Conservation (phyloP, 2,888 invertebrate species). For the Hydroisotoma schaefferi region DNA sequence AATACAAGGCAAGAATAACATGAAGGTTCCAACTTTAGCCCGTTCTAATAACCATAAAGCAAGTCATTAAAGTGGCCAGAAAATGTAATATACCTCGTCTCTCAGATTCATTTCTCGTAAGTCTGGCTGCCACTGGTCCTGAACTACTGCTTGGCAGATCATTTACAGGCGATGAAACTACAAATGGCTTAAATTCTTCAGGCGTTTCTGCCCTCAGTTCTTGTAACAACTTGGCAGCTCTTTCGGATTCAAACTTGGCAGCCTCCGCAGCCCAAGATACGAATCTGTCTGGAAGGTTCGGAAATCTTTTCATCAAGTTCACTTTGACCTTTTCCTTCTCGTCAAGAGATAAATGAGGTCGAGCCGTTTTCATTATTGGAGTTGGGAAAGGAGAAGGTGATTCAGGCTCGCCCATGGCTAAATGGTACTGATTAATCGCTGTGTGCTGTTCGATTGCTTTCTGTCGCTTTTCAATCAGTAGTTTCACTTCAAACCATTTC, state of each 20-base stretch:
- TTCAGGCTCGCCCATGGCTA: conserved; percentile 30
- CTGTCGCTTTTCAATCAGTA: conserved; percentile 47
- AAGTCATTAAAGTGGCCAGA: too few species aligned
- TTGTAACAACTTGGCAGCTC: conserved; percentile 73
- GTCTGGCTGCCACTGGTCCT: not conserved
- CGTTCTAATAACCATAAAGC: conserved; percentile 8
- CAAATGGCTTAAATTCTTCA: conserved; percentile 48
- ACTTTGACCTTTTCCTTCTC: conserved; percentile 44
- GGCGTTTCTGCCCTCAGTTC: conserved; percentile 45
- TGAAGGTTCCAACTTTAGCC: too few species aligned
- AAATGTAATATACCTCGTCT: conserved; percentile 10
- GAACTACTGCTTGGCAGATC: not conserved
- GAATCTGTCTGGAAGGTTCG: conserved; percentile 72
- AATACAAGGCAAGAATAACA: too few species aligned
- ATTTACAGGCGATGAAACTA: conserved; percentile 23
- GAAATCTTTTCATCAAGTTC: conserved; percentile 68
- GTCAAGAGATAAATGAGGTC: conserved; percentile 43
- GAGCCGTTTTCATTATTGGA: conserved; percentile 46
- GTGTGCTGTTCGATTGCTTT: conserved; percentile 41
- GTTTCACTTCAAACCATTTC: conserved; percentile 48
- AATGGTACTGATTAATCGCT: conserved; percentile 29
- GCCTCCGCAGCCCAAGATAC: conserved; percentile 76
- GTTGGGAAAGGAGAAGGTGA: conserved; percentile 48
- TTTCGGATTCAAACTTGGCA: conserved; percentile 77
- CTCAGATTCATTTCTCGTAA: conserved; percentile 12